Evolutionary conservation across 2,888 invertebrate species (phyloP).

Genomic region (Epinotia brunnichana): DNA sequence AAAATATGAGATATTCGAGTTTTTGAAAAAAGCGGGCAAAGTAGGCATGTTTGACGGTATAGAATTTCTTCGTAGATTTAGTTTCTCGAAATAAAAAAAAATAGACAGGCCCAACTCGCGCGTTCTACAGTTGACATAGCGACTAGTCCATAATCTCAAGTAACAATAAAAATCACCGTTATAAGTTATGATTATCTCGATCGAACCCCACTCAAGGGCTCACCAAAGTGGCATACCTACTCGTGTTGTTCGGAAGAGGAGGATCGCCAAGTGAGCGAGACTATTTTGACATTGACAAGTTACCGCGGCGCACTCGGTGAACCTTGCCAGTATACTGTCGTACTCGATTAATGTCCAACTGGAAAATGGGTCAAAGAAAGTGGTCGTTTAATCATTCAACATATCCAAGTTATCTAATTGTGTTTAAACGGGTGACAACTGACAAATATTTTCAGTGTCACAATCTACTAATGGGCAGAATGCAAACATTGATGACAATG

Average conservation of each 20-base stretch:
- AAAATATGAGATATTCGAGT: too few species aligned
- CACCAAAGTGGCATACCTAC: neutral
- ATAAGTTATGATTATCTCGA: too few species aligned
- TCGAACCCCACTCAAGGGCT: too few species aligned
- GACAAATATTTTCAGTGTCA: neutral
- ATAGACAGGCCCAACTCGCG: too few species aligned
- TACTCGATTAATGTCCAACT: neutral
- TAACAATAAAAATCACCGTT: too few species aligned
- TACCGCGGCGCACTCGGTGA: neutral
- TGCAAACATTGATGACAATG: too few species aligned
- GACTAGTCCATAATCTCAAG: too few species aligned
- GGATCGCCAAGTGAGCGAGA: constrained; percentile 4
- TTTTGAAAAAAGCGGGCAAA: too few species aligned
- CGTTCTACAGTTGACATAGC: too few species aligned
- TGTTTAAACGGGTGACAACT: neutral
- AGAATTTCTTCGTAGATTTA: too few species aligned
- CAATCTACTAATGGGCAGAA: neutral
- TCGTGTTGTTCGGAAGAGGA: neutral
- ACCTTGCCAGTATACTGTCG: neutral
- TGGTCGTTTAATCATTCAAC: neutral
- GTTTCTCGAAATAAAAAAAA: too few species aligned
- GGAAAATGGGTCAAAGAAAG: neutral
- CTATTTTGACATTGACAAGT: constrained; percentile 4
- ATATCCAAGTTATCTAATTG: neutral
- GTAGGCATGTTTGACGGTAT: too few species aligned